phyloP scores from a whole-genome alignment of 2,113 vertebrate species.

The Atlantisia rogersi region DNA sequence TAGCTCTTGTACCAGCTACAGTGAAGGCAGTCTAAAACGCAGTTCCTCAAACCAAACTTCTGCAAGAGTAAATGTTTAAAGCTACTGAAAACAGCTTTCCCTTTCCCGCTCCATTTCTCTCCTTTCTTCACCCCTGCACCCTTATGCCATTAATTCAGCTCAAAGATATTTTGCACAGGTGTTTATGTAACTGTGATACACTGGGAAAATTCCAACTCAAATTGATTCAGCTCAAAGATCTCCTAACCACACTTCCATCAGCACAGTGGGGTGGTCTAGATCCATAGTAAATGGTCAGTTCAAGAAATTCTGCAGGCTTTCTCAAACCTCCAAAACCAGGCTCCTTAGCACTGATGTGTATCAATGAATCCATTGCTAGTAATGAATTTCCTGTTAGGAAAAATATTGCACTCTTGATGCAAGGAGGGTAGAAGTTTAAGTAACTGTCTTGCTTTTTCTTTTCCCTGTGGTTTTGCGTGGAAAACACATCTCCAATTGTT shows the following conservation, averaged over 20 bases:
- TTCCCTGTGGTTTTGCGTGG: background rate
- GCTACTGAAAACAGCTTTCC: conserved; percentile 8
- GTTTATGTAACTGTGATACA: conserved; percentile 55
- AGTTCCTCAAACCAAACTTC: background rate
- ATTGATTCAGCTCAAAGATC: conserved; percentile 27
- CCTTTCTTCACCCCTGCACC: background rate
- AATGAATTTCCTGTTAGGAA: conserved; percentile 5
- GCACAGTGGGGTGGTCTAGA: background rate
- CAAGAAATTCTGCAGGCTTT: background rate
- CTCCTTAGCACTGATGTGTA: background rate
- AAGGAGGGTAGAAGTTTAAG: background rate
- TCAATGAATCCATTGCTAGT: conserved; percentile 1
- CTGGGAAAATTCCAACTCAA: conserved; percentile 53
- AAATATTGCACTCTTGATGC: background rate
- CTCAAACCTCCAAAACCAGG: background rate
- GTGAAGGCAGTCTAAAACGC: background rate
- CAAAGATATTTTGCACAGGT: conserved; percentile 51
- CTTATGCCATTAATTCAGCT: conserved; percentile 28
- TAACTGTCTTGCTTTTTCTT: background rate
- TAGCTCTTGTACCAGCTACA: background rate
- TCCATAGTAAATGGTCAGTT: background rate
- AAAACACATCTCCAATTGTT: conserved; percentile 15
- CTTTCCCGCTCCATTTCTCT: background rate
- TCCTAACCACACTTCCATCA: conserved; percentile 29
- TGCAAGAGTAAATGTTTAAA: background rate